Base-by-base conservation (phyloP, 1,140 invertebrate species). In the Lutraria rhynchaena region DNA sequence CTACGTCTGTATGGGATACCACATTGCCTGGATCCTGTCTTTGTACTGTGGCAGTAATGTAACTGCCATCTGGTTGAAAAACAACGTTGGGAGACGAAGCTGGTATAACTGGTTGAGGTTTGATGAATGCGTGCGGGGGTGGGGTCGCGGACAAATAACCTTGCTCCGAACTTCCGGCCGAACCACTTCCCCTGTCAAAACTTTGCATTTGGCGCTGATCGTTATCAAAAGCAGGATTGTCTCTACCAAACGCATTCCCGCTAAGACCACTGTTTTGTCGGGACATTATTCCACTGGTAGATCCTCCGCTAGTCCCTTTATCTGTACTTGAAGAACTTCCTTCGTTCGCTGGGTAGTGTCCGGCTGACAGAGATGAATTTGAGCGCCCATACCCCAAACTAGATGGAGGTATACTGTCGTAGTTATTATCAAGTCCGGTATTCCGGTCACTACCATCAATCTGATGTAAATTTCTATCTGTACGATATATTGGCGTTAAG, bases 141-240 rank as follows among this genome's bases (percentile, higher is more conserved):
- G 61, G 61, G 29, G 17, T 35, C 11, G 13, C 24, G 22, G 3
- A n/a, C 9, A 61, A 5, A 24, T 65, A 65, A 31, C 44, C 44
- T 11, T 27, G 13, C 4, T 15, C 24, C 19, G 33, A 41, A 15
- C 24, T 67, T 0, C 3, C 13, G 15, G 1, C 1, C 4, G 44
- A 27, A 3, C 11, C n/a, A 27, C 44, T 67, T 27, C 41, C 44
- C 2, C 37, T 17, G 13, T 19, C 1, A 41, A 31, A 37, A 2
- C 15, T 5, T 35, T 61, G 60, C 0, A 7, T n/a, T 5, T n/a
- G 15, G 1, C 35, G 9, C 31, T 22, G 19, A 33, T 55, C 69
- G 29, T 71, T 71, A 11, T 57, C 69, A 71, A 71, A 71, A 24
- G 49, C 53, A 1, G 13, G 19, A 71, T 71, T 67, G 11, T 67